Evolutionary conservation across 2,113 vertebrate genomes (phyloP).

Genomic region (Tragelaphus buxtoni): DNA sequence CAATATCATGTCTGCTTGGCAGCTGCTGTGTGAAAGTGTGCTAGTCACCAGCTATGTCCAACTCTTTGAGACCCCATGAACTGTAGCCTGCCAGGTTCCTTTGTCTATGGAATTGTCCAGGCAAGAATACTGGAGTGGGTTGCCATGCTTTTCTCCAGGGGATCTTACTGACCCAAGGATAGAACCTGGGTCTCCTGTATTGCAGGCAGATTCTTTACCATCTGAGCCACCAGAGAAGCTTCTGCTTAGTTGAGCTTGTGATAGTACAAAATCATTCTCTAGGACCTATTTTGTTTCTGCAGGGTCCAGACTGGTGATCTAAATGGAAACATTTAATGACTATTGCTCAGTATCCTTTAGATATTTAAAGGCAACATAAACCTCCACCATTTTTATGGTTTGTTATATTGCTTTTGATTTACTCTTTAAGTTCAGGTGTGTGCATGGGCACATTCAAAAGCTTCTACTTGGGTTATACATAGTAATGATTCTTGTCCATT

Average conservation of each 20-base stretch:
- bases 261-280: background rate
- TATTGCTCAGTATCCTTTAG: background rate
- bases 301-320: background rate
- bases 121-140: background rate
- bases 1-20: background rate
- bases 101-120: background rate
- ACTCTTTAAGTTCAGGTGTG: background rate
- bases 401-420: background rate
- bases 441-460: background rate
- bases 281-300: background rate
- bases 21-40: background rate
- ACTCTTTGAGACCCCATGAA: background rate
- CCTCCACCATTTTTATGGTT: background rate
- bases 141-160: background rate
- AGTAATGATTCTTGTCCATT: background rate
- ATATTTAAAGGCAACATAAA: background rate
- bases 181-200: background rate
- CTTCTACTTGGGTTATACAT: background rate
- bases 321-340: background rate
- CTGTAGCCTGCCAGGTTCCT: background rate
- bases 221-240: background rate
- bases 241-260: background rate
- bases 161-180: background rate
- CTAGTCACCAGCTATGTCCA: background rate
- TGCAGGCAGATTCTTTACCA: background rate